A percentile compares a stretch with the other conserved stretches of the same genome.
These are phyloP conservation scores for Sturnus vulgaris DNA, from an alignment of 2,113 vertebrate genomes.

Conservation along the genomic window DNA sequence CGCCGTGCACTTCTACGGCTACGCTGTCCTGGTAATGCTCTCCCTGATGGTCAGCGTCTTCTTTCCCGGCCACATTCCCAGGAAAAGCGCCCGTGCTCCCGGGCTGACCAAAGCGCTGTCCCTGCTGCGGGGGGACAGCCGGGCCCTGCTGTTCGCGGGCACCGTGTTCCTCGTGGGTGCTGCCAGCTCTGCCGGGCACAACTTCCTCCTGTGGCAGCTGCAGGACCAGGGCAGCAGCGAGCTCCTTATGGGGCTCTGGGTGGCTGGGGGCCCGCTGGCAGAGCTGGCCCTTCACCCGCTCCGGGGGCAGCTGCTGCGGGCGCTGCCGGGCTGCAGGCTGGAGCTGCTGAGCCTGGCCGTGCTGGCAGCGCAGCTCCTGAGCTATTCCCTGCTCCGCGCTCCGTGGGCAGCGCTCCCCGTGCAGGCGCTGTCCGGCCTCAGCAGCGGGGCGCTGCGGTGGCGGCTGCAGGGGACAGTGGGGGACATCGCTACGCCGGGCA, in stretches of 20 bases:
- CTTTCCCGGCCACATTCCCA: slow-evolving; percentile 74
- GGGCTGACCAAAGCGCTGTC: slow-evolving; percentile 73
- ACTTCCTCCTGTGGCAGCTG: slow-evolving; percentile 91
- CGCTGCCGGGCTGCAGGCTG: slow-evolving; percentile 59
- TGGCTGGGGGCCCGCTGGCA: slow-evolving; percentile 69
- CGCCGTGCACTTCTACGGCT: slow-evolving; percentile 78
- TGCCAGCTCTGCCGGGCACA: slow-evolving; percentile 59
- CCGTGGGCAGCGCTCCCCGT: slow-evolving; percentile 77
- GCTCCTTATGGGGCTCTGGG: slow-evolving; percentile 79
- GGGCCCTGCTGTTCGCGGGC: slow-evolving; percentile 68
- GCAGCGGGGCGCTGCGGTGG: slow-evolving; percentile 81
- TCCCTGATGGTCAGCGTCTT: slow-evolving; percentile 49
- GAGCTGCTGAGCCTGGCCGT: slow-evolving; percentile 60
- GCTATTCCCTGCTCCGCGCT: slow-evolving; percentile 83
- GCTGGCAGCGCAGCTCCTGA: slow-evolving; percentile 78
- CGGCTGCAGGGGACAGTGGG: slow-evolving; percentile 64
- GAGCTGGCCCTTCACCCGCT: slow-evolving; percentile 72
- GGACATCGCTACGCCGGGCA: slow-evolving; percentile 75
- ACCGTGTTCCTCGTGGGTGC: slow-evolving; percentile 74
- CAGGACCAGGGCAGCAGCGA: slow-evolving; percentile 78
- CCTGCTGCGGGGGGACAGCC: slow-evolving; percentile 70
- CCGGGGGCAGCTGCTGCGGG: slow-evolving; percentile 50
- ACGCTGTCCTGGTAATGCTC: slow-evolving; percentile 53
- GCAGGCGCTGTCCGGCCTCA: slow-evolving; percentile 77
- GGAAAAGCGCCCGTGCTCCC: slow-evolving; percentile 30